Base-by-base conservation (phyloP, 37 sponge, comb jelly and placozoan species). In the Oopsacas minuta region DNA sequence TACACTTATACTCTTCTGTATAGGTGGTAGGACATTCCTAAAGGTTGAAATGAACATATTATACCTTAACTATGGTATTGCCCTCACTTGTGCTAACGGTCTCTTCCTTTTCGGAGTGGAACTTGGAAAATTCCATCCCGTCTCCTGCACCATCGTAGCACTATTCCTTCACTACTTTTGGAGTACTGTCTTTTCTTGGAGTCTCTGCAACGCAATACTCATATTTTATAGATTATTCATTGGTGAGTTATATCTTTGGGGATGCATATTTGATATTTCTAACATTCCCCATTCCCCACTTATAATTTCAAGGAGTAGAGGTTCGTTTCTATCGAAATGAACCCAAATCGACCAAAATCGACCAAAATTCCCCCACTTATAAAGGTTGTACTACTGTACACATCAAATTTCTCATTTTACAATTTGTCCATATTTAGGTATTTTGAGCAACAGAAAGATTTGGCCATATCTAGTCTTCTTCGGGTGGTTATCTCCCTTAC, bases 401-500 rank as follows among this genome's bases (percentile, higher is more conserved):
- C n/a, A n/a, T n/a, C n/a, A n/a, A n/a, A n/a, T n/a, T n/a, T n/a
- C n/a, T n/a, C n/a, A n/a, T 42, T 61, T 61, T 5, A 12, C 5
- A 61, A 61, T 61, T 25, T 61, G 20, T n/a, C 28, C 75, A 3
- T 61, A 25, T 61, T 61, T 61, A 61, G 75, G 75, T 61, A 34
- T 61, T 61, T n/a, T 61, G 75, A 61, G 75, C 30, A 61, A 61
- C 75, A 61, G 75, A 12, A 61, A 61, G 75, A n/a, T 61, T 61
- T 61, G 75, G 75, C 75, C 75, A 12, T 61, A 61, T 12, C 28
- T 61, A 61, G 22, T 61, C 7, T 61, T 61, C 28, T 61, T 61
- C 75, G 75, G 75, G 22, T 61, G 75, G 75, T 34, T 61, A 10
- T 20, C 17, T 3, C 75, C 75, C 30, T 5, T 61, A 3, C 75